Base-by-base conservation (phyloP, 2,888 invertebrate genomes). In the Chamaedrilus cognettii region DNA sequence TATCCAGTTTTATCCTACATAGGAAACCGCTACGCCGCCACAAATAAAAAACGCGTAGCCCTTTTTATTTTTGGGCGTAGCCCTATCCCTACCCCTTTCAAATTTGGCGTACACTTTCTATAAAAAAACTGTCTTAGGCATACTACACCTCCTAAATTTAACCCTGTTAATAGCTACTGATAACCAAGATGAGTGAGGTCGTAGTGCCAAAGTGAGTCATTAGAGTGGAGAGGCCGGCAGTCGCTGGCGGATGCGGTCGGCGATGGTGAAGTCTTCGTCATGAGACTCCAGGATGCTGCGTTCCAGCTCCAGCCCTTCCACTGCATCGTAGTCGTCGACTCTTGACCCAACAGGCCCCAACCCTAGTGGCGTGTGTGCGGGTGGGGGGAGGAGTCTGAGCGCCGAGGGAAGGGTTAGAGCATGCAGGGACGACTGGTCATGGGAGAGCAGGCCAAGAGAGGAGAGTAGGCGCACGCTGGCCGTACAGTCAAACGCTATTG, bases 381-480 rank as follows among this genome's bases (percentile, higher is more conserved):
- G 72, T 65, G 77, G 78, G 1, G 81, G 81, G 19, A 82, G 77
- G 64, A 77, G 75, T 2, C 76, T 68, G 51, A 76, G 60, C n/a
- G 82, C 79, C 26, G 76, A 76, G 15, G 77, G 76, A 50, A 82
- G 69, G 2, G 79, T 75, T 35, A 80, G 69, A n/a, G 80, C 81
- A 64, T 77, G 73, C 5, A 80, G 71, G 62, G 76, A 78, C 31
- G 76, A 72, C 7, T 30, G 23, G 23, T 74, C 69, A 57, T 75
- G 72, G 67, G 72, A 73, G n/a, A 80, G 70, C 15, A 81, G 67
- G 23, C 80, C 81, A 33, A 80, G 77, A 15, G 72, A 65, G 51
- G 74, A 70, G 26, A 82, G 71, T 1, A 80, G 68, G 11, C 66
- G 66, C 3, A 80, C 64, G 11, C 80, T 77, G 64, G 80, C 80